Conservation (phyloP, 2,888 invertebrate genomes). For the Megamerina dolium region DNA sequence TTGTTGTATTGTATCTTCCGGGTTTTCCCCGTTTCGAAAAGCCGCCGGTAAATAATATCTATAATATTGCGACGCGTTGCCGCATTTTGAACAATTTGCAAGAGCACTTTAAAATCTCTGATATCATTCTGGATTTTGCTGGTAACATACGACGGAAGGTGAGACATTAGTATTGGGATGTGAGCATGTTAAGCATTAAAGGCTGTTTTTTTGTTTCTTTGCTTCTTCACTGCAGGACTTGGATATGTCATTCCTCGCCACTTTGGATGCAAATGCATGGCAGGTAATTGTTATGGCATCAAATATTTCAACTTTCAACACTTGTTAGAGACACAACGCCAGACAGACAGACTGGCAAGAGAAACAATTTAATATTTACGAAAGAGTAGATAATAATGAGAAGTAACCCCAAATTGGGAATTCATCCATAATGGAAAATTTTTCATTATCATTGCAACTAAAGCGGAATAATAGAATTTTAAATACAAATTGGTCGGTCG, state of each 20-base stretch:
- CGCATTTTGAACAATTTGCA: too few relatives aligned
- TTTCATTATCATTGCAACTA: constrained; percentile 34
- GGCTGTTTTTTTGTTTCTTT: background rate
- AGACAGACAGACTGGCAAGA: too few relatives aligned
- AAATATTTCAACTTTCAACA: background rate
- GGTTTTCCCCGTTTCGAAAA: too few relatives aligned
- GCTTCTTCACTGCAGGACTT: constrained; percentile 37
- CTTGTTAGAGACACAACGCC: too few relatives aligned
- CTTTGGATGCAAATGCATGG: constrained; percentile 53
- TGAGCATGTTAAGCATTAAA: background rate
- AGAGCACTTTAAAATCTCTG: too few relatives aligned
- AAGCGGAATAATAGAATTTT: constrained; percentile 40
- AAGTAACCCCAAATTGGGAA: constrained; percentile 52
- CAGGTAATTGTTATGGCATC: constrained; percentile 45
- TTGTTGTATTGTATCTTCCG: too few relatives aligned
- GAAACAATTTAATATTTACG: too few relatives aligned
- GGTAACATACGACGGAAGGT: constrained; percentile 46
- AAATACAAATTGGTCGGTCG: too few relatives aligned
- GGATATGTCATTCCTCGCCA: constrained; percentile 53
- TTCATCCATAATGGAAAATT: constrained; percentile 54
- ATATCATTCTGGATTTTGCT: constrained; percentile 48
- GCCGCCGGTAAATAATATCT: too few relatives aligned
- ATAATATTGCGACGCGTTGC: too few relatives aligned
- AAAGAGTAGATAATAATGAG: too few relatives aligned
- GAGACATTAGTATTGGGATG: constrained; percentile 8